Percentiles rank a stretch among this genome's conserved stretches.
phyloP scores from a whole-genome alignment of 2,888 invertebrate genomes.

The Lamellibrachia satsuma region DNA sequence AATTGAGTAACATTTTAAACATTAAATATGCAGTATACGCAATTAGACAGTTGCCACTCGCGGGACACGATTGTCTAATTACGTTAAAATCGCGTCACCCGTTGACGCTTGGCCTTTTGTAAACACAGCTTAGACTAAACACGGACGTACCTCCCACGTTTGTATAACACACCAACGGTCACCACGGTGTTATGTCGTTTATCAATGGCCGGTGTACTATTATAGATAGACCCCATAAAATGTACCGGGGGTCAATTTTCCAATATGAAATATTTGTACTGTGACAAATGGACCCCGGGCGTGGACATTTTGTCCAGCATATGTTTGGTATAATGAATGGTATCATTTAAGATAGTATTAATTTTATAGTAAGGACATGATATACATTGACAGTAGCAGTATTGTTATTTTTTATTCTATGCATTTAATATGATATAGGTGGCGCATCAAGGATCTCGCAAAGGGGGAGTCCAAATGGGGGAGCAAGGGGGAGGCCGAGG shows the following conservation, averaged over 20 bases:
- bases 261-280: background rate
- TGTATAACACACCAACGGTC: background rate
- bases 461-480: no score
- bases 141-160: background rate
- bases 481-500: no score
- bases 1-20: no score
- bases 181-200: background rate
- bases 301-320: no score
- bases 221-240: background rate
- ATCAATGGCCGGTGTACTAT: background rate
- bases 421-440: no score
- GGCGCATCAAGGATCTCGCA: no score
- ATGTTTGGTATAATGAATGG: no score
- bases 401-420: no score
- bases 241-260: background rate
- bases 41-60: background rate
- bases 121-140: background rate
- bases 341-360: no score
- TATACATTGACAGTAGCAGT: no score
- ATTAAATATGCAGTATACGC: no score
- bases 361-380: no score
- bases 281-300: background rate
- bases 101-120: background rate
- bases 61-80: background rate
- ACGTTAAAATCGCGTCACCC: background rate